These are phyloP conservation scores for Sciurus niger DNA, from an alignment of 2,113 vertebrate genomes.

Conservation along the genomic window DNA sequence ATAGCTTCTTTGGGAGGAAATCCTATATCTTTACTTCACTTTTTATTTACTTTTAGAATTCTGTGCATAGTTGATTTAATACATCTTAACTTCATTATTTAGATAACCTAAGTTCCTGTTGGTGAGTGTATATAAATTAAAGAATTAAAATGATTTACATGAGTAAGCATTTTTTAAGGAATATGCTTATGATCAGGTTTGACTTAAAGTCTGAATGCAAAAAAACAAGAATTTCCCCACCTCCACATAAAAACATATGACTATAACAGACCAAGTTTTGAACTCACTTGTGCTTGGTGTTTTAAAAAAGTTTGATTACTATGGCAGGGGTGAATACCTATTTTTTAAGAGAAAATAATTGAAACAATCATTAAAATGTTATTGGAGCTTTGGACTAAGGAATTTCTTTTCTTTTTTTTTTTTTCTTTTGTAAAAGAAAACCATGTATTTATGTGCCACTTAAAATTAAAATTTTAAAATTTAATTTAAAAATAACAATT, in stretches of 20 bases:
- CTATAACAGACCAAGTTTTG: not conserved
- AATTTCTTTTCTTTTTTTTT: not conserved
- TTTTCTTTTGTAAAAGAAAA: not conserved
- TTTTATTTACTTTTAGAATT: slow-evolving; percentile 64
- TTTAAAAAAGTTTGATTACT: slow-evolving; percentile 22
- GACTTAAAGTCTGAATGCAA: not conserved
- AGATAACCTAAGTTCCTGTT: slow-evolving; percentile 47
- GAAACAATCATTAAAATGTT: not conserved
- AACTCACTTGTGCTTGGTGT: not conserved
- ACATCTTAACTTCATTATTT: slow-evolving; percentile 57
- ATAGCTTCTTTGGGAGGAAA: not conserved
- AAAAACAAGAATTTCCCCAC: slow-evolving; percentile 1
- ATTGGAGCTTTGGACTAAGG: not conserved
- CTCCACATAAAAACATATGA: not conserved
- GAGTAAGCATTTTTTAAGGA: not conserved
- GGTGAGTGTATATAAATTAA: not conserved
- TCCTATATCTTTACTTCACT: not conserved
- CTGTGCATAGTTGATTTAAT: not conserved
- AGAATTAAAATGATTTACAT: slow-evolving; percentile 28
- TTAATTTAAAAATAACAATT: slow-evolving; percentile 41
- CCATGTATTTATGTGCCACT: not conserved
- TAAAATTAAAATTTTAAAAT: slow-evolving; percentile 35
- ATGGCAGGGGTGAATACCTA: not conserved
- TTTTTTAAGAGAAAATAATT: slow-evolving; percentile 46
- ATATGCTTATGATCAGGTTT: not conserved